A percentile compares a stretch with the other conserved stretches of the same genome.
These are phyloP conservation scores for Maconellicoccus hirsutus DNA, from an alignment of 1,140 invertebrate species.

Conservation along the genomic window DNA sequence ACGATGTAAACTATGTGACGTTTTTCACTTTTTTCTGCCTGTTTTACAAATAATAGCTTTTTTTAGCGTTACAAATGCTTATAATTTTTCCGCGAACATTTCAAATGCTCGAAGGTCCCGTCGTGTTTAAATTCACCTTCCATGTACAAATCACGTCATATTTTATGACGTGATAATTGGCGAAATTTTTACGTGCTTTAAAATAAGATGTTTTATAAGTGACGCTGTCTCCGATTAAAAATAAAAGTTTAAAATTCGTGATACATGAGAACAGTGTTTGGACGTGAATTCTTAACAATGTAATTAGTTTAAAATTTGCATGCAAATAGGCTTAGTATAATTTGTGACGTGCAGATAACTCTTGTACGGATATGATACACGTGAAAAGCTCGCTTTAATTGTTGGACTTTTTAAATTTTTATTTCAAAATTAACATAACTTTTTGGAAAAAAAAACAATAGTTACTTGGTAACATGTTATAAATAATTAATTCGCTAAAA, in stretches of 20 bases:
- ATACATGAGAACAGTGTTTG: neutral
- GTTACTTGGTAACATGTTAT: neutral
- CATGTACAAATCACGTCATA: neutral
- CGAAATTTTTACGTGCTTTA: neutral
- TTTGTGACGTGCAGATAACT: neutral
- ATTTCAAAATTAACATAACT: neutral
- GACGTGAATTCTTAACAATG: neutral
- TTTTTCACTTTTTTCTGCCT: neutral
- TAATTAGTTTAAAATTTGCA: neutral
- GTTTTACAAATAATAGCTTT: neutral
- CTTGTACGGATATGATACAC: neutral
- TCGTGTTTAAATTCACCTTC: neutral
- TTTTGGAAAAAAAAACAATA: neutral
- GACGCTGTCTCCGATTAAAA: neutral
- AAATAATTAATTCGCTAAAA: neutral
- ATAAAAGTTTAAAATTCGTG: neutral
- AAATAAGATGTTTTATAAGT: neutral
- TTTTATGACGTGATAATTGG: neutral
- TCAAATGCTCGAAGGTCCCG: neutral
- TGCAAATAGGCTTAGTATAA: neutral
- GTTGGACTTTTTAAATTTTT: neutral
- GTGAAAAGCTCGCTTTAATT: neutral
- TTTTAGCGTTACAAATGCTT: neutral
- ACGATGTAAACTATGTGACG: conserved; percentile 8
- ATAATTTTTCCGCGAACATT: neutral